These are phyloP conservation scores for Triplophysa siluroides DNA, from an alignment of 2,113 vertebrate genomes.

Conservation along the genomic window DNA sequence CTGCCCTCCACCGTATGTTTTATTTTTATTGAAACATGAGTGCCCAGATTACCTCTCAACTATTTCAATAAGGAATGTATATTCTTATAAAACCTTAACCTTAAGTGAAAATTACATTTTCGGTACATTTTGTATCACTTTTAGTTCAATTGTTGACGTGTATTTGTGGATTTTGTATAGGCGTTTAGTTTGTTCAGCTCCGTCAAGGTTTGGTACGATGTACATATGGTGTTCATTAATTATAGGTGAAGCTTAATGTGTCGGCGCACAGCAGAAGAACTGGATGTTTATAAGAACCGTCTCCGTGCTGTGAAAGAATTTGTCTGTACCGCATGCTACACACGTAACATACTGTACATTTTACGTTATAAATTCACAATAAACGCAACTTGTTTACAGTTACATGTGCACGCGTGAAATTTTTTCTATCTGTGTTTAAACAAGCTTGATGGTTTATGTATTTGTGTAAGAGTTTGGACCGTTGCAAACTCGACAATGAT, in stretches of 20 bases:
- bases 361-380: conserved; percentile 20
- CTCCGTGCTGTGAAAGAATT: conserved; percentile 45
- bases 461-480: conserved; percentile 44
- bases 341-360: conserved; percentile 36
- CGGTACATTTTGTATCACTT: conserved; percentile 42
- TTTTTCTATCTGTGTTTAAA: conserved; percentile 45
- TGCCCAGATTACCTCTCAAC: conserved; percentile 49
- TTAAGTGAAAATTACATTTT: background rate
- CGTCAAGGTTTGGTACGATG: background rate
- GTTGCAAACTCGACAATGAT: conserved; percentile 40
- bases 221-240: background rate
- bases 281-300: conserved; percentile 54
- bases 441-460: conserved; percentile 46
- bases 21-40: conserved; percentile 27
- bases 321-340: conserved; percentile 48
- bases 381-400: conserved; percentile 36
- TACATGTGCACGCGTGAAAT: conserved; percentile 30
- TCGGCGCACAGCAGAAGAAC: conserved; percentile 42
- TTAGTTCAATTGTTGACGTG: conserved; percentile 34
- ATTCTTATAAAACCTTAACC: conserved; percentile 13
- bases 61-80: conserved; percentile 56
- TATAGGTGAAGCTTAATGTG: background rate
- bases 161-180: conserved; percentile 29
- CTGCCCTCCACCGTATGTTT: conserved; percentile 20
- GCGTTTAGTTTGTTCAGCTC: conserved; percentile 1